Evolutionary conservation across 2,888 invertebrate species (phyloP).

Genomic region (Synergus japonicus): DNA sequence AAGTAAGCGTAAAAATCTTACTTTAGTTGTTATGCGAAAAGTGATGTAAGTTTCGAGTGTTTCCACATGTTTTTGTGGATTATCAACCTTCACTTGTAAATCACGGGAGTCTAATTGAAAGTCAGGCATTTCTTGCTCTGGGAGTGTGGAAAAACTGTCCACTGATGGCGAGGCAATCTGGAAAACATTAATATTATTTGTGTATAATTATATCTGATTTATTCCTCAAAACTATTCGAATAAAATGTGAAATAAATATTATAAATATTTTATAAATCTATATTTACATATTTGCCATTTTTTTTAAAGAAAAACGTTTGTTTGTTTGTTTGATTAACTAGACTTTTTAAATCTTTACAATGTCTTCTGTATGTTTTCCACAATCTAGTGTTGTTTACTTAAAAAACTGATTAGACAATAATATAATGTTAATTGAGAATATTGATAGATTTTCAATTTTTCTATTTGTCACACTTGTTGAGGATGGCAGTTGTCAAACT

Average conservation of each 20-base stretch:
- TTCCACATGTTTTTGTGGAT: constrained; percentile 86
- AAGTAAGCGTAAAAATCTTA: constrained; percentile 63
- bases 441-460: background rate
- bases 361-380: background rate
- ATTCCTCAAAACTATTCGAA: too few species aligned
- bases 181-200: constrained; percentile 50
- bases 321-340: too few species aligned
- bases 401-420: background rate
- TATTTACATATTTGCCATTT: background rate
- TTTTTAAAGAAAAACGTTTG: too few species aligned
- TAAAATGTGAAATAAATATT: constrained; percentile 1
- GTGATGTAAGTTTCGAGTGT: constrained; percentile 86
- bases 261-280: background rate
- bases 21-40: constrained; percentile 84
- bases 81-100: constrained; percentile 84
- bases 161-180: constrained; percentile 81
- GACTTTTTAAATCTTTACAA: too few species aligned
- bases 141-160: constrained; percentile 81
- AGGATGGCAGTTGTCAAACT: constrained; percentile 3
- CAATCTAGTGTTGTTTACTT: background rate
- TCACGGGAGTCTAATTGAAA: constrained; percentile 80
- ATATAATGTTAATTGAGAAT: background rate
- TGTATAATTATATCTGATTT: background rate
- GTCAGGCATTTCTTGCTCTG: constrained; percentile 80
- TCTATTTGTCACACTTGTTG: background rate